Evolutionary conservation across 1,140 invertebrate species (phyloP).

Genomic region (Olivierus martensii): DNA sequence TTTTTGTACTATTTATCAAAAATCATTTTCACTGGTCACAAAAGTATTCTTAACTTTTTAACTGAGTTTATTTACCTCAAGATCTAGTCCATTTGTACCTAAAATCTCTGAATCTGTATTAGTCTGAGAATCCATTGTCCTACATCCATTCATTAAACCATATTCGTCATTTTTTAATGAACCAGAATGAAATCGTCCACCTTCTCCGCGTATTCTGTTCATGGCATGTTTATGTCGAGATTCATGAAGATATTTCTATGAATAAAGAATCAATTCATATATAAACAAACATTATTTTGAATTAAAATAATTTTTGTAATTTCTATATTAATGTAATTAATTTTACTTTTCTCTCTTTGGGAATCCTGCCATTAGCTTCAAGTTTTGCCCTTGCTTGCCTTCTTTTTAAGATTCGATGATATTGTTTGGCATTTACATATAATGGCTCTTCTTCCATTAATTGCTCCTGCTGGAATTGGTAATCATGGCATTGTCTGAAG

Average conservation of each 20-base stretch:
- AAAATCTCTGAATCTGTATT: constrained; percentile 10
- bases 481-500: constrained; percentile 30
- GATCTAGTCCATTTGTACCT: background rate
- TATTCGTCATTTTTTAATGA: constrained; percentile 11
- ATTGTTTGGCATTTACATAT: constrained; percentile 98
- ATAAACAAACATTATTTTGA: too few relatives aligned
- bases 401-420: constrained; percentile 79
- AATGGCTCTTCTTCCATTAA: constrained; percentile 81
- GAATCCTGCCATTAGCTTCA: constrained; percentile 85
- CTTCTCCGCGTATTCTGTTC: constrained; percentile 92
- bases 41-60: too few relatives aligned
- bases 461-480: constrained; percentile 44
- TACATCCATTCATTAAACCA: constrained; percentile 3
- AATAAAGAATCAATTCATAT: too few relatives aligned
- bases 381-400: constrained; percentile 78
- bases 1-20: too few relatives aligned
- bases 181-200: constrained; percentile 78
- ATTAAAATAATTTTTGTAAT: too few relatives aligned
- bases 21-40: too few relatives aligned
- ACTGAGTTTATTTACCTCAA: too few relatives aligned
- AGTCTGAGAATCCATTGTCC: constrained; percentile 11
- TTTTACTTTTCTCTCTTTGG: constrained; percentile 82
- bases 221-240: constrained; percentile 94
- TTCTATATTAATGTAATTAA: too few relatives aligned
- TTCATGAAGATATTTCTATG: constrained; percentile 96